A percentile compares a stretch with the other conserved stretches of the same genome.
These are phyloP conservation scores for Sesamia inferens DNA, from an alignment of 2,888 invertebrate species.

Conservation along the genomic window DNA sequence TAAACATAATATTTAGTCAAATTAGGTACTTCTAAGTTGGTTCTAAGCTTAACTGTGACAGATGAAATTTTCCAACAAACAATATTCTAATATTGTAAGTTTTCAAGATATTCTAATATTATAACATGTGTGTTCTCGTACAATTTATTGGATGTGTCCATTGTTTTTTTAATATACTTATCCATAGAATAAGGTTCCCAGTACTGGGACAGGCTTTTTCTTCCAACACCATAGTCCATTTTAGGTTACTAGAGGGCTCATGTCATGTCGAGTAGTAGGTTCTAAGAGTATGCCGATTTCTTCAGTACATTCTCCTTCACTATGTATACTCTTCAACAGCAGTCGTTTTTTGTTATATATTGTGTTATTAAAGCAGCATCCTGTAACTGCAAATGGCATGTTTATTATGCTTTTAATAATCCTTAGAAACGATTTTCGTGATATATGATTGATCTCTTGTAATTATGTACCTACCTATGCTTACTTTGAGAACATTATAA, in stretches of 20 bases:
- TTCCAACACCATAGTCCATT: background rate
- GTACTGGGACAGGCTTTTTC: background rate
- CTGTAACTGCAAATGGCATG: slow-evolving; percentile 54
- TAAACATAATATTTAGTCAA: no score
- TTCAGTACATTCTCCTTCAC: background rate
- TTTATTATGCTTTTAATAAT: slow-evolving; percentile 56
- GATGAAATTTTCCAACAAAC: no score
- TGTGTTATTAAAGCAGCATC: slow-evolving; percentile 17
- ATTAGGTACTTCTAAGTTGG: no score
- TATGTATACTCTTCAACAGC: no score
- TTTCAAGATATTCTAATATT: no score
- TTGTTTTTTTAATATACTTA: background rate
- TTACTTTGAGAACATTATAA: slow-evolving; percentile 43
- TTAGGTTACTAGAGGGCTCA: background rate
- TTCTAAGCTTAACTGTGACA: no score
- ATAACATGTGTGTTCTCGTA: no score
- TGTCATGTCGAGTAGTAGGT: background rate
- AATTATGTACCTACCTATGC: slow-evolving; percentile 46
- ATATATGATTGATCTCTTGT: slow-evolving; percentile 59
- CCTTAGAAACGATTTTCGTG: slow-evolving; percentile 56
- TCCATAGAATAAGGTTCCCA: background rate
- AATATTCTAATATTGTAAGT: no score
- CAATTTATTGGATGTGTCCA: no score
- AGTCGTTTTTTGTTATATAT: background rate
- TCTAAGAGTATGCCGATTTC: background rate